Base-by-base conservation (phyloP, 2,113 vertebrate genomes). In the Actinemys pallida region DNA sequence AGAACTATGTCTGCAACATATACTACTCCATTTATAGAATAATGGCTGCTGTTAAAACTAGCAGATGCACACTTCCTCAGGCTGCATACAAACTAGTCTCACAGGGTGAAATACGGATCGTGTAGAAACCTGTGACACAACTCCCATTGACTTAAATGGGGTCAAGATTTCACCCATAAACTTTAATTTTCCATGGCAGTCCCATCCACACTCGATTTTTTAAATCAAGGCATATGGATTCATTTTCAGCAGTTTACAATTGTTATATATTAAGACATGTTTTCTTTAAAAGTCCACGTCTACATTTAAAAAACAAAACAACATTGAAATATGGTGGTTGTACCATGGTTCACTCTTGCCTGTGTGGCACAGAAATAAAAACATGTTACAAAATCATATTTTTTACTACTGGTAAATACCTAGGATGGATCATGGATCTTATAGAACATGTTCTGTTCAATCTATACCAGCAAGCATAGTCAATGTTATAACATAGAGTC, bases 51-150 rank as follows among this genome's bases (percentile, higher is more conserved):
- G 47, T 54, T 49, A 17, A 20, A 49, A 75, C 17, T 22, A 82
- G 86, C 93, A 93, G 82, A 93, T 94, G 90, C 59, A 89, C 8
- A 50, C 47, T 65, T 82, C 56, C 90, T 83, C 49, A 35, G 31
- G 84, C 49, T 82, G 62, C 47, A 84, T 4, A 78, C 42, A 88
- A 47, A 86, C 10, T 49, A 88, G 27, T 1, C 8, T 29, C 87
- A 85, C 4, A 19, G 9, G 3, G 53, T 42, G 24, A 93, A 94
- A 90, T 50, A 17, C 31, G 27, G 27, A 75, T 76, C 6, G 24
- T 88, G 24, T 24, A 8, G 75, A 20, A 1, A 0, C 69, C 78
- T 54, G 50, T 0, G 0, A 45, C 3, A 9, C 57, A 78, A n/a
- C 31, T 88, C 52, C 27, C 79, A 59, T 49, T 76, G 76, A 86